A percentile compares a stretch with the other conserved stretches of the same genome.
Evolutionary conservation across 1,140 invertebrate species (phyloP).

Genomic region (Tetranychus cinnabarinus): DNA sequence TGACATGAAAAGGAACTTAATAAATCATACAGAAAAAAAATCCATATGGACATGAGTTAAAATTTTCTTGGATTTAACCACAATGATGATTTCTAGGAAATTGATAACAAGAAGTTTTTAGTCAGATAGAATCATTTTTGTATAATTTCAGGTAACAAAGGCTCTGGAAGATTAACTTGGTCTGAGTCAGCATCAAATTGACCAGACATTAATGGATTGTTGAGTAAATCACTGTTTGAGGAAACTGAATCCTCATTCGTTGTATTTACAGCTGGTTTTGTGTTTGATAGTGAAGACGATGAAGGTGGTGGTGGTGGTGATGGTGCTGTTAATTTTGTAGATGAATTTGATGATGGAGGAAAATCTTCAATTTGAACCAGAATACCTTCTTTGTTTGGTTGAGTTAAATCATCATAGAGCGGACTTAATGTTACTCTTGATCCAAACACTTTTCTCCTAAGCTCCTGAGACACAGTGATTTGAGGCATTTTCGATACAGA

Average conservation of each 20-base stretch:
- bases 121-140: background rate
- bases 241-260: background rate
- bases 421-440: background rate
- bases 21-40: no score
- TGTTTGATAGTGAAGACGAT: background rate
- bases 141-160: background rate
- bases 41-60: no score
- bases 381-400: background rate
- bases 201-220: background rate
- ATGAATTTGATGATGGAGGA: background rate
- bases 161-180: background rate
- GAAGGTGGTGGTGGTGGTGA: background rate
- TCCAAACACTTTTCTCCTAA: background rate
- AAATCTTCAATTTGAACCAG: background rate
- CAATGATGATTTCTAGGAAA: no score
- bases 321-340: background rate
- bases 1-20: no score
- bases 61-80: no score
- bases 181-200: background rate
- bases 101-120: no score
- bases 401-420: background rate
- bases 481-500: background rate
- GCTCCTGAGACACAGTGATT: background rate
- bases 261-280: background rate
- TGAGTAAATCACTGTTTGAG: background rate